These are phyloP conservation scores for Uloborus diversus DNA, from an alignment of 1,140 invertebrate genomes.

Conservation along the genomic window DNA sequence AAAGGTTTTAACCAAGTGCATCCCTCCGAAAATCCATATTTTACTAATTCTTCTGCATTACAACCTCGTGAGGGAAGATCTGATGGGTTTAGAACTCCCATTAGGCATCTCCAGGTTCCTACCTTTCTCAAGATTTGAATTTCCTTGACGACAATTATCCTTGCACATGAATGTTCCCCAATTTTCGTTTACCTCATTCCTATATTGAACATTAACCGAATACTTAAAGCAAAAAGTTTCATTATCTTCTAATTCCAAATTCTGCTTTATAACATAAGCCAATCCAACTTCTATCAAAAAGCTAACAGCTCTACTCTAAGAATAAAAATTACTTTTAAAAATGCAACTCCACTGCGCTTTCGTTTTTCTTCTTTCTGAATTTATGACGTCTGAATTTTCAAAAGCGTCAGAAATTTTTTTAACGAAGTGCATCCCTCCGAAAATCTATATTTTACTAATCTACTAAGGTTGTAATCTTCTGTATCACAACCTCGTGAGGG, in stretches of 20 bases:
- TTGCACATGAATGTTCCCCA: too few relatives aligned
- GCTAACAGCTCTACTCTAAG: not conserved
- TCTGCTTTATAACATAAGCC: not conserved
- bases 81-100: not conserved
- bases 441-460: not conserved
- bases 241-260: not conserved
- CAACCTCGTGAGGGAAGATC: not conserved
- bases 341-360: not conserved
- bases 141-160: not conserved
- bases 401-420: not conserved
- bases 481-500: not conserved
- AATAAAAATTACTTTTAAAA: not conserved
- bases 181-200: not conserved
- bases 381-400: not conserved
- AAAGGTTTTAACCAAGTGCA: not conserved
- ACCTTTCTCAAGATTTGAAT: not conserved
- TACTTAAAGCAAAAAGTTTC: not conserved
- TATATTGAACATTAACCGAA: not conserved
- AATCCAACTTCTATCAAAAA: not conserved
- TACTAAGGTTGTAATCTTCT: too few relatives aligned
- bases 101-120: not conserved
- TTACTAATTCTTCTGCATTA: not conserved
- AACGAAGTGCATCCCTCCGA: not conserved
- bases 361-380: not conserved
- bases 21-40: not conserved